Evolutionary conservation across 1,140 invertebrate species (phyloP), one percentile per base, ranked within the genome.

Genomic region (Dreissena rostriformis): DNA sequence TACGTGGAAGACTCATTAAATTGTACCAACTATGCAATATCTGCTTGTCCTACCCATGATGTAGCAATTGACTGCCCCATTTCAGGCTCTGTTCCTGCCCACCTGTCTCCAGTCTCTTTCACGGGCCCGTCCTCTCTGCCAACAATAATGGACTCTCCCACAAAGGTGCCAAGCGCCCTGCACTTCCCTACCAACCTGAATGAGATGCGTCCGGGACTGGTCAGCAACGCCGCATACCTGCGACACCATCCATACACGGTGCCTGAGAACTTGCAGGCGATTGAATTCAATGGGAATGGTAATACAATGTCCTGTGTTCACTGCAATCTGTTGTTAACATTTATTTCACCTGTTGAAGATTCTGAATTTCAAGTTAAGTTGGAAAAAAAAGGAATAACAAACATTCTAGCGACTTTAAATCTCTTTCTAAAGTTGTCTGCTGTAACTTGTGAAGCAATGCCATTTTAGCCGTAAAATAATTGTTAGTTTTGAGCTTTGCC

Each of bases 111-210:
- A 61, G 71, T 78, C 70, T 72, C 49, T 17, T 76, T 80, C 51
- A 75, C 86, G 49, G 90, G 87, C 28, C 87, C 89, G 5, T 83
- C 88, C 22, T 90, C 95, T 26, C 93, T 95, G 26, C 95, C 95
- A 66, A 92, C 92, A 15, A 94, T 95, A 95, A 75, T 96, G 94
- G 83, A 96, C 94, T 93, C 95, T 88, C 92, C 93, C 94, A 95
- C 94, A 85, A 90, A 93, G 86, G 82, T 87, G 71, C 77, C 82
- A n/a, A 81, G 73, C 70, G 75, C 78, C 57, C 86, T 96, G 68
- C 85, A 87, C 71, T 88, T 89, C 39, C 73, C 72, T 19, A 85
- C 75, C 28, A 82, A 88, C 73, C 61, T 87, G 29, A 68, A 84
- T 76, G 86, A 77, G 29, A 81, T 87, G 67, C 74, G 72, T 15